Base-by-base conservation (phyloP, 2,888 invertebrate species). In the Buathra laborator region DNA sequence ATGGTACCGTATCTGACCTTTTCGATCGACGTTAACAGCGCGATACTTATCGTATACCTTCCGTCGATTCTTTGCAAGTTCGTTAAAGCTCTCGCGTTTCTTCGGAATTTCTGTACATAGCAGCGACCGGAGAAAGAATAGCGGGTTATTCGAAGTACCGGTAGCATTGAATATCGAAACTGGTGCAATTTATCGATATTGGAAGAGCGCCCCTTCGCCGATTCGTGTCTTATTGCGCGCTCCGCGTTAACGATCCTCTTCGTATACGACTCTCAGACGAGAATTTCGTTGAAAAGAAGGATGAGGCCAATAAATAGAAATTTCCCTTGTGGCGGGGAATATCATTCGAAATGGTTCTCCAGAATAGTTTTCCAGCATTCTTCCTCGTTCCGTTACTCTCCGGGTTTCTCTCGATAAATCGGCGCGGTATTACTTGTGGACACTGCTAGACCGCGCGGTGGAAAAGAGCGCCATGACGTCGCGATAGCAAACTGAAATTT, bases 271-370 rank as follows among this genome's bases (percentile, higher is more conserved):
- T 9, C 48, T 44, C 10, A 24, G 9, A 24, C 59, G 43, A 66
- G 76, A 32, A 44, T 43, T 68, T 59, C 46, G 9, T 29, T 44
- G 64, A 3, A 71, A 70, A 29, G 37, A 77, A 53, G 71, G 59
- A 72, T 72, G 56, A 51, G 68, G 48, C 75, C 77, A 74, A 85
- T 84, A 83, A 86, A 83, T 77, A 85, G 81, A 85, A 86, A 86
- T 85, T 85, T 86, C 84, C 84, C 86, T 74, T 12, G 85, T 86
- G 85, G 81, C 80, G 77, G 66, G 62, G 12, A 48, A 29, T 46
- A 81, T 83, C 81, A 81, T 81, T 77, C 83, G 77, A 70, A 37
- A 48, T 14, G 14, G 29, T 12, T 29, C 37, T 29, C 5, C 6
- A 12, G n/a, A 29, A 62, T 7, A 32, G 29, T 32, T 62, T 32